Conservation (phyloP, 2,888 invertebrate genomes). For the Campopleginae sp. region DNA sequence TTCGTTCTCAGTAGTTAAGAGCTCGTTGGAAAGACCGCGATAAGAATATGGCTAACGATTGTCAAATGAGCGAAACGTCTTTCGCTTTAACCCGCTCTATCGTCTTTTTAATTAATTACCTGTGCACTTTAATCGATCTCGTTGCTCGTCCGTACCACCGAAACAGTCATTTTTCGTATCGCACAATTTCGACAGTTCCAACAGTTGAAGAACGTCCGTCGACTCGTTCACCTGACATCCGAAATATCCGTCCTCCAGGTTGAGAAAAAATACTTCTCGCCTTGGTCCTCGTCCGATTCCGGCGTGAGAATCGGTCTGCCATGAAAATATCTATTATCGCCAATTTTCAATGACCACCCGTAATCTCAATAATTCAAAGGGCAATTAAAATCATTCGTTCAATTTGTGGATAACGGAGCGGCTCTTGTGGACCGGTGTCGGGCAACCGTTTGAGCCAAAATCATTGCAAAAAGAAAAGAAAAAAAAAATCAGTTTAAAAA, state of each 20-base stretch:
- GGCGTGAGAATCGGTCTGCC: conserved; percentile 90
- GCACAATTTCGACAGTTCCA: conserved; percentile 97
- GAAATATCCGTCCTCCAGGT: conserved; percentile 98
- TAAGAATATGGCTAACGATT: neutral
- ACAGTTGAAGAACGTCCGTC: conserved; percentile 96
- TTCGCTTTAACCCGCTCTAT: neutral
- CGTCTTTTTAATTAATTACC: conserved; percentile 88
- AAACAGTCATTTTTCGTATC: conserved; percentile 96
- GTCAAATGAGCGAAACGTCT: neutral
- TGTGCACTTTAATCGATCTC: conserved; percentile 96
- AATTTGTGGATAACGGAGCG: neutral
- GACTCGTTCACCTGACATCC: conserved; percentile 99
- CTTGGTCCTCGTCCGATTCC: conserved; percentile 93
- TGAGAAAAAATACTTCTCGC: conserved; percentile 97
- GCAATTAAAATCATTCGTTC: no score
- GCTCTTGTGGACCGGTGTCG: neutral
- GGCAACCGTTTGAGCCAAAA: no score
- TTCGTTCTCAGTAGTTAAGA: conserved; percentile 30
- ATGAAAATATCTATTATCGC: conserved; percentile 5
- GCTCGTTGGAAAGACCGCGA: neutral
- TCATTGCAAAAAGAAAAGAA: no score
- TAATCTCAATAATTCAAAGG: neutral
- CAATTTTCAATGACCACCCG: neutral
- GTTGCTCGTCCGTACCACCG: conserved; percentile 96
- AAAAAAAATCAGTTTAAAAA: no score